Percentiles rank a stretch among this genome's conserved stretches.
These are phyloP conservation scores for Thelaira solivaga DNA, from an alignment of 2,888 invertebrate species.

Conservation along the genomic window DNA sequence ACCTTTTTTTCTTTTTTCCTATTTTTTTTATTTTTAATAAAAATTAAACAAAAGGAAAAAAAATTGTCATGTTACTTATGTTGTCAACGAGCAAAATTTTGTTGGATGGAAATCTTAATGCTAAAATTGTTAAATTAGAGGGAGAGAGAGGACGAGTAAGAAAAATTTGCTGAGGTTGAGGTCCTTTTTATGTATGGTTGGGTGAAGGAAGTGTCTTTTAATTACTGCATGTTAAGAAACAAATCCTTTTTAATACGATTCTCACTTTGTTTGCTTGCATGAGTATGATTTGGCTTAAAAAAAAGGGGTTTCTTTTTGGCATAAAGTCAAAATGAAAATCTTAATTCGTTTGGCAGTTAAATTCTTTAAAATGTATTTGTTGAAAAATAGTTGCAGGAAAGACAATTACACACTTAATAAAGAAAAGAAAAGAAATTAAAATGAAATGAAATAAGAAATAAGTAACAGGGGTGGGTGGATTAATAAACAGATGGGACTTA, in stretches of 20 bases:
- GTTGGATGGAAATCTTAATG: conserved; percentile 53
- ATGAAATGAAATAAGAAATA: not conserved
- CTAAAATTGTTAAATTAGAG: conserved; percentile 40
- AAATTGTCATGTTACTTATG: conserved; percentile 49
- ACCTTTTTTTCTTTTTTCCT: not conserved
- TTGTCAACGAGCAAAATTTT: conserved; percentile 55
- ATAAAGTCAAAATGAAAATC: conserved; percentile 53
- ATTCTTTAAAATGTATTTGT: conserved; percentile 22
- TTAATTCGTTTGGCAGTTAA: conserved; percentile 42
- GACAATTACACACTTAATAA: conserved; percentile 28
- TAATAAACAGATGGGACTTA: not conserved
- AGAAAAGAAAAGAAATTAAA: not conserved
- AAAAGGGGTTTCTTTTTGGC: conserved; percentile 34
- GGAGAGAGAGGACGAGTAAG: no score
- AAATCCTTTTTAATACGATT: conserved; percentile 46
- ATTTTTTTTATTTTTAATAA: not conserved
- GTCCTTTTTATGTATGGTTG: not conserved
- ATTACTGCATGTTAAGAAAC: conserved; percentile 47
- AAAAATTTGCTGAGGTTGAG: not conserved
- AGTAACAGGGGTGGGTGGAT: not conserved
- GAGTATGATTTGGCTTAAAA: conserved; percentile 12
- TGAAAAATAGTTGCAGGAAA: not conserved
- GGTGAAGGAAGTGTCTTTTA: conserved; percentile 27
- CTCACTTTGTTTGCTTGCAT: not conserved
- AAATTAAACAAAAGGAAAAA: not conserved